Base-by-base conservation (phyloP, 2,888 invertebrate species). In the Achlya flavicornis region DNA sequence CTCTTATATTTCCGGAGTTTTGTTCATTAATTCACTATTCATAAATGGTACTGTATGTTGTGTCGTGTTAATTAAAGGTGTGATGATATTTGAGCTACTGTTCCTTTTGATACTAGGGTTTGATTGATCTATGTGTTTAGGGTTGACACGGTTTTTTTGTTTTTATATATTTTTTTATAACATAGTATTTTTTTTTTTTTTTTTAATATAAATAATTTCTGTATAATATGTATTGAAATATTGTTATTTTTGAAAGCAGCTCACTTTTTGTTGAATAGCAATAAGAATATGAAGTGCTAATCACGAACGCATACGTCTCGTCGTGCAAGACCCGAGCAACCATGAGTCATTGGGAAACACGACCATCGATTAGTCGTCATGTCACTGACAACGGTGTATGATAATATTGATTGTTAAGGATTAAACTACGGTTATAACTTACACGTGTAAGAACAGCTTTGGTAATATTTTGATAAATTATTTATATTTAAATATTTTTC, bases 21-120 rank as follows among this genome's bases (percentile, higher is more conserved):
- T 60, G 43, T 60, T 60, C 43, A 19, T 60, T 60, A 60, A 60
- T 60, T 60, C 41, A 59, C 38, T 38, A 19, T 38, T 59, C 16
- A 38, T 59, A 16, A 60, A 58, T 26, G 19, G 8, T 60, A 14
- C 11, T 33, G n/a, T 58, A 10, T 58, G 43, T 43, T 48, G 48
- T 26, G 26, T 26, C 26, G 26, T 16, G 53, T 53, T 53, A 53
- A 53, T 53, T 53, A 53, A 16, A 53, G 19, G 53, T 53, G 53
- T 19, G 19, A 53, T 8, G 53, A 53, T 19, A 53, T 53, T 53
- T 53, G 16, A 53, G 11, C 19, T 53, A 53, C 16, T 53, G 46
- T 46, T 46, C n/a, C n/a, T 46, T 46, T 46, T 46, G 10, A 10
- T 16, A 48, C 48, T 48, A 48, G 53, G 7, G 14, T n/a, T n/a